Evolutionary conservation across 2,113 vertebrate species (phyloP).

Genomic region (Pithys albifrons): DNA sequence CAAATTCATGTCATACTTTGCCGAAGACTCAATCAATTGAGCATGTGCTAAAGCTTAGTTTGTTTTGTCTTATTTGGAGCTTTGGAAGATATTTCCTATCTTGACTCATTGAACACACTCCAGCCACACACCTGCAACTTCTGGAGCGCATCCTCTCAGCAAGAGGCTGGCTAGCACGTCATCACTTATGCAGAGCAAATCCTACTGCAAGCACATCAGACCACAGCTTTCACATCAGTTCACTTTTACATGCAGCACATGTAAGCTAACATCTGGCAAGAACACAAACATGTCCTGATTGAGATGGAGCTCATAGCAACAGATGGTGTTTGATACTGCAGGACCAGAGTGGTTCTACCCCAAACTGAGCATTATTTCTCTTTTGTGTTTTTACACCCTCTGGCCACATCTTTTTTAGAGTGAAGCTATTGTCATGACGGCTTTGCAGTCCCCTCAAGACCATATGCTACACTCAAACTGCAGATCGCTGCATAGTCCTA

Average conservation of each 20-base stretch:
- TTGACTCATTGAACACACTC: constrained; percentile 4
- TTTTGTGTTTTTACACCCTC: not conserved
- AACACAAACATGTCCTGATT: constrained; percentile 17
- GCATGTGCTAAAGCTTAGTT: constrained; percentile 62
- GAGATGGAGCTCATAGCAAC: not conserved
- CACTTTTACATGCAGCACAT: constrained; percentile 39
- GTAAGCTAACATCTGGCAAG: constrained; percentile 48
- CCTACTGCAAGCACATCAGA: constrained; percentile 53
- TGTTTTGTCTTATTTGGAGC: constrained; percentile 58
- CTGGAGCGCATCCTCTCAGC: constrained; percentile 44
- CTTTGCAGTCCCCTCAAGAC: not conserved
- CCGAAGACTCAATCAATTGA: constrained; percentile 58
- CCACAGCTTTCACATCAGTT: constrained; percentile 43
- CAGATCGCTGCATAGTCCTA: not conserved
- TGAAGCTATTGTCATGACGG: not conserved
- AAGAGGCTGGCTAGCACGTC: constrained; percentile 53
- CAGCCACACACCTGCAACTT: constrained; percentile 59
- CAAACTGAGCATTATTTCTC: not conserved
- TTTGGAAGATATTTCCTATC: constrained; percentile 63
- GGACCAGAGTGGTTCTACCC: not conserved
- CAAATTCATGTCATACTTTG: constrained; percentile 23
- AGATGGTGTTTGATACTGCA: constrained; percentile 16
- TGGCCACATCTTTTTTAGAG: not conserved
- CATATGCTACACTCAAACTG: not conserved
- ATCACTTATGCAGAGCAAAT: constrained; percentile 49